Base-by-base conservation (phyloP, 1,140 invertebrate species). In the Daktulosphaira vitifoliae region DNA sequence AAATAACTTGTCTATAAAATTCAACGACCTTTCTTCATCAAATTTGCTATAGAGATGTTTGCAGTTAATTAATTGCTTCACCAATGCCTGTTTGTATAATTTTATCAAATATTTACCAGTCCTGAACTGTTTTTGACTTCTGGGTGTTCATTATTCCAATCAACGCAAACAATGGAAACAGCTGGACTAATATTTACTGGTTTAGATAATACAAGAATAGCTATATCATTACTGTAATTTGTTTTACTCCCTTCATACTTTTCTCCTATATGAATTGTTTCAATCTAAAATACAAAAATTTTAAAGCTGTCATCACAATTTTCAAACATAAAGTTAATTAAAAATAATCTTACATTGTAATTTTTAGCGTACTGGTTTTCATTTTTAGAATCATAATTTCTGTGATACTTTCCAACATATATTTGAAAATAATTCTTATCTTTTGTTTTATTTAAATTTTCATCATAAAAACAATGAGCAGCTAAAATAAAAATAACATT, bases 401-500 rank as follows among this genome's bases (percentile, higher is more conserved):
- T 53, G 6, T 13, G 3, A 15, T 37, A 39, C 15, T 53, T 53
- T 39, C 51, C 51, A 15, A 53, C 29, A 1, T 11, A 29, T n/a
- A 56, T 42, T 56, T 25, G 38, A 9, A 39, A 56, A 6, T 23
- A 18, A 23, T 16, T 15, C 11, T 42, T 8, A n/a, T 42, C 23
- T n/a, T 15, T 2, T 18, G n/a, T 8, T 25, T 22, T 39, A 11
- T 9, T 23, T 1, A 20, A 4, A 3, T n/a, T n/a, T n/a, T 11
- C 5, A 23, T 5, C 3, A 2, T 11, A 42, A 56, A 56, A 56
- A 42, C 53, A 56, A 56, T 56, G 53, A 23, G 53, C 53, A 15
- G 53, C 53, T 42, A 26, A 26, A 56, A 42, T 42, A n/a, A 5
- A 23, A n/a, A 22, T 16, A 4, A n/a, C n/a, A 7, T 16, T 42